phyloP scores from a whole-genome alignment of 2,888 invertebrate species.

The Synanthedon vespiformis region DNA sequence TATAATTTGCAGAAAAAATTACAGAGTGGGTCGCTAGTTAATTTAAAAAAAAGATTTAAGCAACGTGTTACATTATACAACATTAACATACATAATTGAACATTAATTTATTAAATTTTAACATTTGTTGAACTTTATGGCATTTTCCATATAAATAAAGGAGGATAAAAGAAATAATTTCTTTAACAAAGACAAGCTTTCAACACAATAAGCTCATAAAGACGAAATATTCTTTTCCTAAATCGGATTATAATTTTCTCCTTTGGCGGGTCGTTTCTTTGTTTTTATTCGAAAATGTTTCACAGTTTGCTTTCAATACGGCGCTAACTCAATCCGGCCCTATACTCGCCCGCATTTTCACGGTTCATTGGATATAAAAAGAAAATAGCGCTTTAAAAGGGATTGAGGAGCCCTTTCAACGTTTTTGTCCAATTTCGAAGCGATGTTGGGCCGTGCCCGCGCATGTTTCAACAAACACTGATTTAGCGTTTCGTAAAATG shows the following conservation, averaged over 20 bases:
- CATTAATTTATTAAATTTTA: no score
- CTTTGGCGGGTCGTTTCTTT: constrained; percentile 12
- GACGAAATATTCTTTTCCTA: constrained; percentile 7
- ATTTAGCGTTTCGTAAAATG: constrained; percentile 30
- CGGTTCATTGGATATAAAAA: constrained; percentile 52
- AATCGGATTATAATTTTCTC: constrained; percentile 15
- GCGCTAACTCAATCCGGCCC: constrained; percentile 32
- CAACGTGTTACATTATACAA: no score
- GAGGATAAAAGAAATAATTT: constrained; percentile 3
- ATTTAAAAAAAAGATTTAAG: no score
- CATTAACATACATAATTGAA: no score
- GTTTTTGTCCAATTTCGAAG: constrained; percentile 36
- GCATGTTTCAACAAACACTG: constrained; percentile 42
- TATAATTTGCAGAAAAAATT: no score
- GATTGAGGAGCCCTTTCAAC: constrained; percentile 39
- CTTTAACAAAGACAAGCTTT: constrained; percentile 4
- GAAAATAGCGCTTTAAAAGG: constrained; percentile 49
- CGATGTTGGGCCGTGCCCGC: constrained; percentile 25
- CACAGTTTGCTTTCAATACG: constrained; percentile 22
- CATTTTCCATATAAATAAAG: background rate
- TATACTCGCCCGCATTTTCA: constrained; percentile 39
- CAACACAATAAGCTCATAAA: constrained; percentile 10
- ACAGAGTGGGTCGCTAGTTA: no score
- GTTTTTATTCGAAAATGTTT: constrained; percentile 24
- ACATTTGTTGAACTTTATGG: background rate